phyloP scores from a whole-genome alignment of 1,140 invertebrate species.

The Drosophila nebulosa region DNA sequence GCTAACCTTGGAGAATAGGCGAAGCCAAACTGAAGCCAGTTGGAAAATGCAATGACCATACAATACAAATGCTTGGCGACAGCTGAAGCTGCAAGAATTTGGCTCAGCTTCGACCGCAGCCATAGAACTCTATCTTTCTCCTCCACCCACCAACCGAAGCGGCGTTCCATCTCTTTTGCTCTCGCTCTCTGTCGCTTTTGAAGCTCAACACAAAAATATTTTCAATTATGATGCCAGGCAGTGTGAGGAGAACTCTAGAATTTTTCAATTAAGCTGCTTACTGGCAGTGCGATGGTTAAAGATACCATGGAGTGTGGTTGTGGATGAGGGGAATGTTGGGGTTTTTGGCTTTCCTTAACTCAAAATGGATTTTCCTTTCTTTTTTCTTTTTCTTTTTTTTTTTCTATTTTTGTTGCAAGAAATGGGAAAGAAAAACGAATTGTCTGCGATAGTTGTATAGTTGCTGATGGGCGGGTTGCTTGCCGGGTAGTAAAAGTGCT shows the following conservation, averaged over 20 bases:
- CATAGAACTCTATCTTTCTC: slow-evolving; percentile 29
- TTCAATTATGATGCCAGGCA: slow-evolving; percentile 71
- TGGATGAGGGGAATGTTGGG: neutral
- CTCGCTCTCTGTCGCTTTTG: neutral
- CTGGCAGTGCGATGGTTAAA: slow-evolving; percentile 4
- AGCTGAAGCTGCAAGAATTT: slow-evolving; percentile 32
- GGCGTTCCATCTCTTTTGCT: neutral
- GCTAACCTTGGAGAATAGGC: neutral
- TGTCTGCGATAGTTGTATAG: slow-evolving; percentile 47
- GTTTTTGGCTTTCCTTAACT: slow-evolving; percentile 14
- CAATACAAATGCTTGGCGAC: slow-evolving; percentile 56
- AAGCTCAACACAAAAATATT: slow-evolving; percentile 65
- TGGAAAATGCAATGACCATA: slow-evolving; percentile 46
- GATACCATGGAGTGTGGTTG: neutral
- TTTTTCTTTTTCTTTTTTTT: neutral
- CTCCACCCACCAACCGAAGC: neutral
- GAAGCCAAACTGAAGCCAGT: slow-evolving; percentile 14
- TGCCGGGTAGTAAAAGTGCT: slow-evolving; percentile 63
- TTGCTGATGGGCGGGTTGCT: slow-evolving; percentile 25
- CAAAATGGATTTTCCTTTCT: slow-evolving; percentile 60
- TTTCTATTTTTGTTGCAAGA: slow-evolving; percentile 48
- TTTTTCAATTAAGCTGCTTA: slow-evolving; percentile 72
- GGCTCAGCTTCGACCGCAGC: slow-evolving; percentile 30
- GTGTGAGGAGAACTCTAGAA: slow-evolving; percentile 67
- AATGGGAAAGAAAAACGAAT: slow-evolving; percentile 40